A percentile compares a stretch with the other conserved stretches of the same genome.
Conservation (phyloP, 2,888 invertebrate genomes). For the Syrphus vitripennis region DNA sequence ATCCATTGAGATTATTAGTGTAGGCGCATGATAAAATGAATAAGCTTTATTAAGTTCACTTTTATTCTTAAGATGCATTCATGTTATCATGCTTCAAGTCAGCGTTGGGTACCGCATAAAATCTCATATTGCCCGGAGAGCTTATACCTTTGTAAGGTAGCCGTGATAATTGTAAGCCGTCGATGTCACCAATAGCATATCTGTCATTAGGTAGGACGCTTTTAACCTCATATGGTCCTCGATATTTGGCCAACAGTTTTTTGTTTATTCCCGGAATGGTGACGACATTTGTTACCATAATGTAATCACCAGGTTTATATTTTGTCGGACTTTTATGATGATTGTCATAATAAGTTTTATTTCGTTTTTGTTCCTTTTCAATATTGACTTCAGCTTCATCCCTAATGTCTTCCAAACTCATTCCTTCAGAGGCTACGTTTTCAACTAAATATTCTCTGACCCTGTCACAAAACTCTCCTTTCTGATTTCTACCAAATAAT, state of each 20-base stretch:
- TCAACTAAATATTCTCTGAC: too few relatives aligned
- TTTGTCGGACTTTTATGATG: too few relatives aligned
- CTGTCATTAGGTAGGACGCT: neutral
- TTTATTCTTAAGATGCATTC: neutral
- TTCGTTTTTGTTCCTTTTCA: too few relatives aligned
- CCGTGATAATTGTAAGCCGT: neutral
- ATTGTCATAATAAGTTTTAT: too few relatives aligned
- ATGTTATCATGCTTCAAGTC: neutral
- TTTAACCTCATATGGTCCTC: neutral
- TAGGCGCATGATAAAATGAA: neutral
- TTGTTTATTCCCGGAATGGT: too few relatives aligned
- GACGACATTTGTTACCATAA: too few relatives aligned
- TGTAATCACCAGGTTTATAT: too few relatives aligned
- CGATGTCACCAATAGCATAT: neutral
- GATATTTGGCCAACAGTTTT: conserved; percentile 27
- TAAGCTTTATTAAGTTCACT: neutral
- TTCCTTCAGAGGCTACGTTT: too few relatives aligned
- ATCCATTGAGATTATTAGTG: neutral
- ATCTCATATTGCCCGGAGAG: too few relatives aligned
- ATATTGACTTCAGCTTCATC: too few relatives aligned
- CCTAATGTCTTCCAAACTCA: too few relatives aligned
- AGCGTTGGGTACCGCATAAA: neutral
- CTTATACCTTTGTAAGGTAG: neutral
- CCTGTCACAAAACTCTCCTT: conserved; percentile 9
- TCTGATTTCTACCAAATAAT: conserved; percentile 25